Conservation (phyloP, 2,888 invertebrate genomes). For the Synanthedon vespiformis region DNA sequence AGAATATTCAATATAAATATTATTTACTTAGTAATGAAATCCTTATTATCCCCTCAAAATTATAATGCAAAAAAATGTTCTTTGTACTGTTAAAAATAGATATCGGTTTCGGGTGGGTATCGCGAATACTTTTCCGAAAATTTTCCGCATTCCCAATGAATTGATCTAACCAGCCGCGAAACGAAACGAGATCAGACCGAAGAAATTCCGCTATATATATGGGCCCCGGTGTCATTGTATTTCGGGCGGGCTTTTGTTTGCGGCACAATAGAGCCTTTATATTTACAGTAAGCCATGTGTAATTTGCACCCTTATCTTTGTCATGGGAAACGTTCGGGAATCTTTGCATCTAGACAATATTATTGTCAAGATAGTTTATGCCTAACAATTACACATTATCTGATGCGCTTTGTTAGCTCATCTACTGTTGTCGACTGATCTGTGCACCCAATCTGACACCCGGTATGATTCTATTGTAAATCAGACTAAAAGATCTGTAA, state of each 20-base stretch:
- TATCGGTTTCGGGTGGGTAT: no score
- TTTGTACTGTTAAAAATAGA: no score
- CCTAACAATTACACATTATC: no score
- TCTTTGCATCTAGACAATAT: neutral
- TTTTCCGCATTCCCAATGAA: neutral
- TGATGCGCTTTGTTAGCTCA: no score
- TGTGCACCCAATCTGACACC: no score
- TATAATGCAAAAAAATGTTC: no score
- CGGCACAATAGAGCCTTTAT: neutral
- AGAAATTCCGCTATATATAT: slow-evolving; percentile 32
- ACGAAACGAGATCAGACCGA: slow-evolving; percentile 8
- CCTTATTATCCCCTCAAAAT: no score
- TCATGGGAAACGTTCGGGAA: slow-evolving; percentile 21
- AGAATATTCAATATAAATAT: no score
- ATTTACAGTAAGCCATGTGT: slow-evolving; percentile 19
- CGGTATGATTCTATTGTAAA: no score
- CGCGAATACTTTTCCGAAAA: neutral
- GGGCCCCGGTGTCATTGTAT: slow-evolving; percentile 13
- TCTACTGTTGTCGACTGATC: no score
- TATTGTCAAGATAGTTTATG: neutral
- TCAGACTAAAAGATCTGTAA: no score
- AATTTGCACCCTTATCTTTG: slow-evolving; percentile 41
- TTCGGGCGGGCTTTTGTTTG: slow-evolving; percentile 17
- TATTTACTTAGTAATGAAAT: no score
- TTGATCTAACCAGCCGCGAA: neutral